phyloP scores from a whole-genome alignment of 1,140 invertebrate species.

The Ylistrum balloti region DNA sequence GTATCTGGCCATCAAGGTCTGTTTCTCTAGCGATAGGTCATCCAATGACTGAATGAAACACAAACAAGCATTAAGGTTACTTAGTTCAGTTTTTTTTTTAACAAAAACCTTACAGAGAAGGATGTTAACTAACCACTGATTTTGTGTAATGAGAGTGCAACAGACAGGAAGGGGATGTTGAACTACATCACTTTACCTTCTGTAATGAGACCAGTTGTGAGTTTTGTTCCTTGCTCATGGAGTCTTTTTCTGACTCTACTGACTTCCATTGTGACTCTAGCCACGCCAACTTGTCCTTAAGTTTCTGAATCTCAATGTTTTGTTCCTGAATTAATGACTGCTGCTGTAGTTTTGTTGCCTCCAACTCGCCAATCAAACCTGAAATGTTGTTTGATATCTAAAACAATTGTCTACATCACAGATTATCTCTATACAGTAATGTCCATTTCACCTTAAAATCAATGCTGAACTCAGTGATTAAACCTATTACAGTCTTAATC shows the following conservation, averaged over 20 bases:
- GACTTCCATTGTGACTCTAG: constrained; percentile 72
- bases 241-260: constrained; percentile 68
- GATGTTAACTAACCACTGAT: too few species aligned
- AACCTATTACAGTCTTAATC: too few species aligned
- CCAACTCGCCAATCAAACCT: constrained; percentile 76
- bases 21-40: constrained; percentile 78
- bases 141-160: too few species aligned
- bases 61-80: constrained; percentile 13
- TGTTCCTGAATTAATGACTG: constrained; percentile 73
- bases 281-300: constrained; percentile 70
- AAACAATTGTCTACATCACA: too few species aligned
- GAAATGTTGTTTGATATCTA: background rate
- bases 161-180: too few species aligned
- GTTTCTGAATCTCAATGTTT: constrained; percentile 66
- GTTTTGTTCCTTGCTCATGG: constrained; percentile 65
- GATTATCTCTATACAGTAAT: too few species aligned
- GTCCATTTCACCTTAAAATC: too few species aligned
- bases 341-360: constrained; percentile 77
- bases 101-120: too few species aligned
- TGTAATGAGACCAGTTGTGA: constrained; percentile 72
- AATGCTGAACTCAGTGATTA: too few species aligned
- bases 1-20: constrained; percentile 75
- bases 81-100: too few species aligned
- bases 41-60: constrained; percentile 73
- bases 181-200: too few species aligned